A percentile compares a stretch with the other conserved stretches of the same genome.
Conservation (phyloP, 2,888 invertebrate genomes). For the Sphecodes monilicornis region DNA sequence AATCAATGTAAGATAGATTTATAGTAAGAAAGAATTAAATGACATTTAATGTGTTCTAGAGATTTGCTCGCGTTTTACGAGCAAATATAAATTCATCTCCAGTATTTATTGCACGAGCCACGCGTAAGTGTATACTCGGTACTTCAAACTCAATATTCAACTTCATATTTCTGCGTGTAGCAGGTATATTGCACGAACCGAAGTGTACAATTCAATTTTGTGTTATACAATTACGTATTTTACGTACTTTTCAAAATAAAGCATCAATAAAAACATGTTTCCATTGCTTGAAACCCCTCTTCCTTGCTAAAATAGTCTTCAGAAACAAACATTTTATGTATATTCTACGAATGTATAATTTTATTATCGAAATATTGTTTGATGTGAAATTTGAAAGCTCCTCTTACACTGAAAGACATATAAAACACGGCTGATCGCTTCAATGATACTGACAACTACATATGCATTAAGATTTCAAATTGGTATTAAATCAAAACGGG, state of each 20-base stretch:
- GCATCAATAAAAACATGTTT: neutral
- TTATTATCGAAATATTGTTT: neutral
- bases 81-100: neutral
- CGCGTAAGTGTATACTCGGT: neutral
- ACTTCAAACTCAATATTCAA: neutral
- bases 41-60: neutral
- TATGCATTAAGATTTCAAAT: neutral
- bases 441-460: neutral
- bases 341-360: neutral
- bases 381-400: neutral
- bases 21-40: neutral
- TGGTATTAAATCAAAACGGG: too few relatives aligned
- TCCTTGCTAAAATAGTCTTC: neutral
- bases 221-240: neutral
- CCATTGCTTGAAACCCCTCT: neutral
- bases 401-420: neutral
- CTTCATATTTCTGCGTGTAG: neutral
- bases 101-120: conserved; percentile 40
- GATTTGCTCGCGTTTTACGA: neutral
- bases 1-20: neutral
- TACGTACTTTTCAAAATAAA: conserved; percentile 10
- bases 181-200: neutral
- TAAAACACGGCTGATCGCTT: neutral
- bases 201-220: conserved; percentile 14
- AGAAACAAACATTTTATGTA: conserved; percentile 3